Base-by-base conservation (phyloP, 2,888 invertebrate species). In the Tillus elongatus region DNA sequence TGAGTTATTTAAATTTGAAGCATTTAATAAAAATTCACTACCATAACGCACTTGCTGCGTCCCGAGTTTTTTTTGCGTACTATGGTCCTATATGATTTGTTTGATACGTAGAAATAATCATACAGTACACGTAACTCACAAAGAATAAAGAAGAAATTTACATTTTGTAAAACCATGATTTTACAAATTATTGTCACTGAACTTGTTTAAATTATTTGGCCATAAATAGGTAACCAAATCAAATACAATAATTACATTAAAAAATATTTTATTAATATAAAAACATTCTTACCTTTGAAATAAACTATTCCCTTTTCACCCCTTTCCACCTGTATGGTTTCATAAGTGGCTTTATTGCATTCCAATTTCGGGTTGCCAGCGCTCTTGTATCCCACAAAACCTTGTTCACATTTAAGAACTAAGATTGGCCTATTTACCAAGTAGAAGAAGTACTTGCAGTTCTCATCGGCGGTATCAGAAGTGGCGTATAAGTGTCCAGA, bases 331-430 rank as follows among this genome's bases (percentile, higher is more conserved):
- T 84, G 78, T 50, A 95, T 91, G 40, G 90, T 88, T 69, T 92
- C 92, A 62, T 93, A 93, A 50, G 82, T 82, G 42, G 92, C 89
- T 70, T 92, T 92, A 71, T 93, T 95, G 73, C 93, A 95, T 69
- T 95, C 93, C 52, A 93, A 71, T 62, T 86, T 84, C 24, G 81
- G 75, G 54, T 82, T 85, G 24, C 77, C 73, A 1, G 76, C 69
- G 35, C 77, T 75, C 68, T 91, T 92, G 56, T 85, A 87, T 1
- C 95, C 95, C 39, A 96, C 92, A 67, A 92, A 95, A 28, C 96
- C 96, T 67, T 91, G 91, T 61, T 95, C 93, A 61, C 88, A 87
- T 68, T 92, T 90, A 57, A 96, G 71, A 55, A 96, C 91, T 61
- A 96, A 70, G 58, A 92, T 87, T 4, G 95, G 93, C 60, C 88